Evolutionary conservation across 2,888 invertebrate genomes (phyloP).

Genomic region (Dolomedes plantarius): DNA sequence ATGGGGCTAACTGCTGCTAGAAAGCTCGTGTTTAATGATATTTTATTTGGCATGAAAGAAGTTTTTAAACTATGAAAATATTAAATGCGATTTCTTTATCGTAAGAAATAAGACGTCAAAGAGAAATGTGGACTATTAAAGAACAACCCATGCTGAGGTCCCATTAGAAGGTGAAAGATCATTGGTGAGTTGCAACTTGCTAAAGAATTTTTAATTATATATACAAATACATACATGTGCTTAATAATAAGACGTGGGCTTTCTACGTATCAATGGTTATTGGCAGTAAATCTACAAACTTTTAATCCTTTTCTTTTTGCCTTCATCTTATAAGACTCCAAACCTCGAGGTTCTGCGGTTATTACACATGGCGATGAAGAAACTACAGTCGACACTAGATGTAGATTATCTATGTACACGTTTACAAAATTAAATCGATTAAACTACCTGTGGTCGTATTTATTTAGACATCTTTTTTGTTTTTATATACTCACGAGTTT

Average conservation of each 20-base stretch:
- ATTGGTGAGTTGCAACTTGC: slow-evolving; percentile 67
- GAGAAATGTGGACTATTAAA: slow-evolving; percentile 24
- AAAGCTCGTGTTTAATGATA: slow-evolving; percentile 58
- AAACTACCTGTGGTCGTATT: slow-evolving; percentile 55
- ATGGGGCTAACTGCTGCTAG: slow-evolving; percentile 21
- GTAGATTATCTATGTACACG: slow-evolving; percentile 67
- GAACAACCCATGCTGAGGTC: slow-evolving; percentile 51
- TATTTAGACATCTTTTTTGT: slow-evolving; percentile 37
- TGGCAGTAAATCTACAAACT: slow-evolving; percentile 58
- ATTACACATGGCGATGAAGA: slow-evolving; percentile 53
- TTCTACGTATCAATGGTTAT: slow-evolving; percentile 68
- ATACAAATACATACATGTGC: slow-evolving; percentile 71
- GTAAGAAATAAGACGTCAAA: slow-evolving; percentile 43
- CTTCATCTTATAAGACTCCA: slow-evolving; percentile 43
- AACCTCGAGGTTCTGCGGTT: slow-evolving; percentile 67
- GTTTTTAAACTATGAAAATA: slow-evolving; percentile 56
- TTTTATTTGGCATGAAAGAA: slow-evolving; percentile 54
- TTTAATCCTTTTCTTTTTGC: slow-evolving; percentile 48
- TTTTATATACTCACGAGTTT: slow-evolving; percentile 51
- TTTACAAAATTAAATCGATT: slow-evolving; percentile 70
- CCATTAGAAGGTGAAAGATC: slow-evolving; percentile 28
- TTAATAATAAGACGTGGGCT: slow-evolving; percentile 65
- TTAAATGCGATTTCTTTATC: slow-evolving; percentile 19
- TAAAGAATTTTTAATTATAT: slow-evolving; percentile 56
- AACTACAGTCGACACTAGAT: slow-evolving; percentile 54